Conservation (phyloP, 2,888 invertebrate genomes). For the Julus scandinavius region DNA sequence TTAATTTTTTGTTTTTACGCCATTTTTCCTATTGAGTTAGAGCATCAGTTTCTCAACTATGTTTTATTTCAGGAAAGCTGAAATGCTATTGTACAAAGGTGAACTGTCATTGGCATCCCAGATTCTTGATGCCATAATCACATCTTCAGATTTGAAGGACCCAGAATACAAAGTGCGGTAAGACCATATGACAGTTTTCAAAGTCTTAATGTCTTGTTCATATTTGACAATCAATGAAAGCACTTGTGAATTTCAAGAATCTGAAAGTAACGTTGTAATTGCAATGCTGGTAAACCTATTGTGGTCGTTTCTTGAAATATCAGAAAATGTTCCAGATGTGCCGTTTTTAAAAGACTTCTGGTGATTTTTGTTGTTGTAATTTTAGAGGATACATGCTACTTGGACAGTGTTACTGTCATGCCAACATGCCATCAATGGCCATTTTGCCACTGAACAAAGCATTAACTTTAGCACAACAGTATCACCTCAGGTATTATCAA, state of each 20-base stretch:
- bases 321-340: background rate
- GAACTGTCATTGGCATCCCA: background rate
- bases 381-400: constrained; percentile 16
- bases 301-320: background rate
- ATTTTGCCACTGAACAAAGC: constrained; percentile 74
- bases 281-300: no score
- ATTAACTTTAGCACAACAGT: constrained; percentile 77
- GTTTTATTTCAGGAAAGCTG: constrained; percentile 27
- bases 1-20: background rate
- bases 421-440: constrained; percentile 61
- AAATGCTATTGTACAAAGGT: constrained; percentile 49
- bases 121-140: constrained; percentile 27
- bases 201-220: no score
- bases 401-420: constrained; percentile 49
- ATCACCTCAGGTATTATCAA: constrained; percentile 81
- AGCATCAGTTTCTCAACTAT: background rate
- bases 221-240: no score
- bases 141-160: constrained; percentile 2
- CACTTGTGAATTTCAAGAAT: no score
- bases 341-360: background rate
- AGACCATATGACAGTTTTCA: constrained; percentile 61
- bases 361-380: background rate
- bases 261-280: no score
- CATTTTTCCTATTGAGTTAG: background rate
- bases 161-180: constrained; percentile 60